Conservation (phyloP, 2,888 invertebrate genomes). For the Xestia ashworthii region DNA sequence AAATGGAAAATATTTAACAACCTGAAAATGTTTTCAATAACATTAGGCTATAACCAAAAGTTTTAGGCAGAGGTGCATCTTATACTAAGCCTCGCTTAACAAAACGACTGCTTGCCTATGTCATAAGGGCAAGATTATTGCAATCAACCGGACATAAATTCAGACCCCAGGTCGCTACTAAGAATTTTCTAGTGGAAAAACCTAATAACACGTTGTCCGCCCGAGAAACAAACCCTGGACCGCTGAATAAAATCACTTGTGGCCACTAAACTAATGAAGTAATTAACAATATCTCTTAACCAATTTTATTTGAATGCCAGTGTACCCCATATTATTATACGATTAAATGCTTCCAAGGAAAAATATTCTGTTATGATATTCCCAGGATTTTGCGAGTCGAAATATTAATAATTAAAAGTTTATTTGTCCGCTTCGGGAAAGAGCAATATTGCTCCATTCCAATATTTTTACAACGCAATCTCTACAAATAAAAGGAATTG, state of each 20-base stretch:
- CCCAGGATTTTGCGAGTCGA: conserved; percentile 2
- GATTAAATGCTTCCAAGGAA: conserved; percentile 7
- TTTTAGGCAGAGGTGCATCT: neutral
- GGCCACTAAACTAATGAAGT: neutral
- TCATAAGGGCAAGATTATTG: neutral
- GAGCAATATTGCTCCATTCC: conserved; percentile 13
- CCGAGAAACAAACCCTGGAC: neutral
- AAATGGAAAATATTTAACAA: neutral
- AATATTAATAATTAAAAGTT: conserved; percentile 33
- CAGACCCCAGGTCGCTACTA: neutral
- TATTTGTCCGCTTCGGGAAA: conserved; percentile 17
- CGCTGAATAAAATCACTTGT: neutral
- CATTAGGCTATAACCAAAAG: neutral
- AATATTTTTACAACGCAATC: conserved; percentile 9
- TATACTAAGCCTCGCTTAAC: neutral
- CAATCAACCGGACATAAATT: neutral
- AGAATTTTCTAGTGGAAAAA: neutral
- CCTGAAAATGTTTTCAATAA: neutral
- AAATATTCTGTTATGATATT: conserved; percentile 35
- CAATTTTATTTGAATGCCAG: conserved; percentile 13
- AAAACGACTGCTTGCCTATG: neutral
- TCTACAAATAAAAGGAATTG: conserved; percentile 1
- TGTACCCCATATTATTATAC: conserved; percentile 10
- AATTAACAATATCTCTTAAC: neutral
- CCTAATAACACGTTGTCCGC: neutral